Percentiles rank a stretch among this genome's conserved stretches.
Conservation (phyloP, 2,113 vertebrate genomes). For the Sebastes schlegelii region DNA sequence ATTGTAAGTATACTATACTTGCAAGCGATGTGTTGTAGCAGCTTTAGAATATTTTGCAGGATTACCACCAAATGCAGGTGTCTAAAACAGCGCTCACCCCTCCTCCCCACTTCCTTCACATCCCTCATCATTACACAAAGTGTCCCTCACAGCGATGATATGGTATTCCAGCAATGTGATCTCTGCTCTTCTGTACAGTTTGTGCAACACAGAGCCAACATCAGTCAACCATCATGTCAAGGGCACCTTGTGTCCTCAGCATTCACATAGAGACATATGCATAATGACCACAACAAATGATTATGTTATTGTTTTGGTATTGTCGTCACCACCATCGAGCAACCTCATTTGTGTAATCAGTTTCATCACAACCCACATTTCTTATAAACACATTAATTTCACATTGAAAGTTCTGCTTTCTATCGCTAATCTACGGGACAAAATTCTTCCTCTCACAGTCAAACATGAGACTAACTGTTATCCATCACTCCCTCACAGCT, state of each 20-base stretch:
- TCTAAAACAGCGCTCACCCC: neutral
- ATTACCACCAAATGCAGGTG: neutral
- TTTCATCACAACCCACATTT: neutral
- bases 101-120: neutral
- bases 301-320: neutral
- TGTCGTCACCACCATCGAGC: neutral
- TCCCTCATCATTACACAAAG: conserved; percentile 4
- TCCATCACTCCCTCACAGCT: conserved; percentile 51
- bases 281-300: neutral
- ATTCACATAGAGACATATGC: neutral
- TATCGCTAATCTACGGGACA: neutral
- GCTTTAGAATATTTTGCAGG: neutral
- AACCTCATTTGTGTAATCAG: neutral
- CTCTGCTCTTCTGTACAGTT: conserved; percentile 75
- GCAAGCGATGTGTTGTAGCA: neutral
- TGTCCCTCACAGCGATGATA: neutral
- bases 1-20: neutral
- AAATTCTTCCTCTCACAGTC: neutral
- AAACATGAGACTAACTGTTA: conserved; percentile 19
- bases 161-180: conserved; percentile 79
- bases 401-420: neutral
- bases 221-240: conserved; percentile 76
- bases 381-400: neutral
- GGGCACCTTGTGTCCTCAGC: neutral
- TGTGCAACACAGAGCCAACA: conserved; percentile 46